Base-by-base conservation (phyloP, 2,797 vertebrate genomes). In the Myotis daubentonii region DNA sequence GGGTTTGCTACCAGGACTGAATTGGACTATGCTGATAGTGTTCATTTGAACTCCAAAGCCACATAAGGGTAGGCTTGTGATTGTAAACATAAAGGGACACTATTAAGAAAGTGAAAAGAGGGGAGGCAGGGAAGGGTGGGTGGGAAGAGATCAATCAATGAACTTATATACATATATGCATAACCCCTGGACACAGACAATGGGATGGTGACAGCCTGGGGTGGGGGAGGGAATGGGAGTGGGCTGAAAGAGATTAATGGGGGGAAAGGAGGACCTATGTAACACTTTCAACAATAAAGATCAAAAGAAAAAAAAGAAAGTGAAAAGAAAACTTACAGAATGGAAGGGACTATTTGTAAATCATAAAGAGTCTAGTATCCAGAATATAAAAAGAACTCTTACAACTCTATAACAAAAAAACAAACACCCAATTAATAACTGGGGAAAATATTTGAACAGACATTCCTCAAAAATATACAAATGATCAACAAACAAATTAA, bases 91-190 rank as follows among this genome's bases (percentile, higher is more conserved):
- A 17, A 41, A 74, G 38, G 22, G 10, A 51, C n/a, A 28, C 38
- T 13, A 92, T 57, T 62, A 74, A 81, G 55, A 93, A 95, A 89
- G 25, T 75, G 38, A 51, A 93, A 89, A 89, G 47, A 79, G 51
- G 51, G 51, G 51, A 53, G 6, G 51, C 51, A 53, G 51, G 19
- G 19, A 53, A 53, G 19, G 51, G 19, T 53, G 19, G 51, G 7
- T 53, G 51, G 19, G 51, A 53, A 53, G 51, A 53, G 7, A 53
- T 53, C 51, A 53, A 53, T 19, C 51, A 20, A 53, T 53, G 51
- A 53, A 53, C 51, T 53, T 53, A 7, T 53, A 53, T 53, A 19
- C 51, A 8, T 53, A 20, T 53, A 53, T 53, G 51, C 51, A 53
- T 20, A 53, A 20, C 19, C 19, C 19, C 51, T 53, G 51, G 51